phyloP scores from a whole-genome alignment of 1,140 invertebrate genomes.

The Protaetia brevitarsis region DNA sequence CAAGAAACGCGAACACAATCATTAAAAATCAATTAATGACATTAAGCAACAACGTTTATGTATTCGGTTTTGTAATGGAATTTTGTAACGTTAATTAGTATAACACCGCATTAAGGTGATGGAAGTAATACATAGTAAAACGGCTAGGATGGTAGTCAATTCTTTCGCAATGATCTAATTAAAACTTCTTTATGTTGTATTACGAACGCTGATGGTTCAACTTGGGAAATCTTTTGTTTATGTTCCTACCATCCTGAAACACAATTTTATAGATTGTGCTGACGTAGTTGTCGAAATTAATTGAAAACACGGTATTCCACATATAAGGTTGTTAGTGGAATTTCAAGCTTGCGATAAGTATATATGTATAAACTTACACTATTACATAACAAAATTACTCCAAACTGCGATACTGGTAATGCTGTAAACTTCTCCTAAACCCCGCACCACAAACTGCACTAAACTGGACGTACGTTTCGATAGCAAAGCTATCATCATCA shows the following conservation, averaged over 20 bases:
- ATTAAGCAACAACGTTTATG: slow-evolving; percentile 9
- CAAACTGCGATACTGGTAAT: too few species aligned
- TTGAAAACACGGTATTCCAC: too few species aligned
- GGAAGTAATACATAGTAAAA: neutral
- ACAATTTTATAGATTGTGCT: too few species aligned
- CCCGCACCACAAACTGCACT: too few species aligned
- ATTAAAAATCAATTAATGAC: slow-evolving; percentile 13
- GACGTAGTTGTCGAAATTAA: too few species aligned
- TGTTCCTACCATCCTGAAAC: neutral
- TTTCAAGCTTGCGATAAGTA: too few species aligned
- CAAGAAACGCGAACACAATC: neutral
- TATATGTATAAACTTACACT: too few species aligned
- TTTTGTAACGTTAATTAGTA: slow-evolving; percentile 12
- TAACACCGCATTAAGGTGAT: neutral
- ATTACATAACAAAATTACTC: too few species aligned
- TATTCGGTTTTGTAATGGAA: neutral
- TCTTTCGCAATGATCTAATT: slow-evolving; percentile 3
- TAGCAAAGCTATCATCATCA: too few species aligned
- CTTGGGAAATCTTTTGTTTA: neutral
- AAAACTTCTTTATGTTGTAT: neutral
- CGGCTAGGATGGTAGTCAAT: neutral
- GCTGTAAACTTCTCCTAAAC: too few species aligned
- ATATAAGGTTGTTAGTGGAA: too few species aligned
- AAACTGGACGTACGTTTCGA: too few species aligned
- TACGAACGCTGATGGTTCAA: neutral